Evolutionary conservation across 2,113 vertebrate species (phyloP).

Genomic region (Ochotona curzoniae): DNA sequence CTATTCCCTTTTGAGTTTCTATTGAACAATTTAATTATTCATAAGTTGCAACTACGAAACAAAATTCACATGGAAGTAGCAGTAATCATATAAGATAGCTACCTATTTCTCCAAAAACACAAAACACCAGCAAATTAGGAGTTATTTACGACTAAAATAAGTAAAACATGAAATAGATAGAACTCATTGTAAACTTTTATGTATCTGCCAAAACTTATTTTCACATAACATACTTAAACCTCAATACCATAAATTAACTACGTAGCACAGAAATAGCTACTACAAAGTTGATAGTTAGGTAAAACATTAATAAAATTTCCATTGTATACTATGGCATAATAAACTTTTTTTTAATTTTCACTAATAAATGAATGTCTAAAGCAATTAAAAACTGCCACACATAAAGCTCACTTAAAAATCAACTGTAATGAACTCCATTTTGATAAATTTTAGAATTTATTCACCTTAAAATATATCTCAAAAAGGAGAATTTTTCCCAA

Average conservation of each 20-base stretch:
- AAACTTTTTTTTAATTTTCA: conserved; percentile 23
- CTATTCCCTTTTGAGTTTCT: not conserved
- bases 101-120: not conserved
- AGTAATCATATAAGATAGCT: not conserved
- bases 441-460: conserved; percentile 55
- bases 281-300: not conserved
- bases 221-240: conserved; percentile 7
- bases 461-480: conserved; percentile 29
- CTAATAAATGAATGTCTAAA: conserved; percentile 14
- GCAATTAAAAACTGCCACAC: conserved; percentile 44
- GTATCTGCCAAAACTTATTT: conserved; percentile 9
- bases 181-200: not conserved
- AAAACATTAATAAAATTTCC: conserved; percentile 1
- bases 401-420: conserved; percentile 12
- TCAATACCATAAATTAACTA: not conserved
- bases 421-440: conserved; percentile 21
- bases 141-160: not conserved
- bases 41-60: not conserved
- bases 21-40: conserved; percentile 37
- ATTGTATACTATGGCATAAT: not conserved
- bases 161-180: not conserved
- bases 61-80: not conserved
- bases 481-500: conserved; percentile 25
- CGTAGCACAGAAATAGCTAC: not conserved
- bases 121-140: not conserved